These are phyloP conservation scores for Platalea minor DNA, from an alignment of 2,797 vertebrate genomes.

Conservation along the genomic window DNA sequence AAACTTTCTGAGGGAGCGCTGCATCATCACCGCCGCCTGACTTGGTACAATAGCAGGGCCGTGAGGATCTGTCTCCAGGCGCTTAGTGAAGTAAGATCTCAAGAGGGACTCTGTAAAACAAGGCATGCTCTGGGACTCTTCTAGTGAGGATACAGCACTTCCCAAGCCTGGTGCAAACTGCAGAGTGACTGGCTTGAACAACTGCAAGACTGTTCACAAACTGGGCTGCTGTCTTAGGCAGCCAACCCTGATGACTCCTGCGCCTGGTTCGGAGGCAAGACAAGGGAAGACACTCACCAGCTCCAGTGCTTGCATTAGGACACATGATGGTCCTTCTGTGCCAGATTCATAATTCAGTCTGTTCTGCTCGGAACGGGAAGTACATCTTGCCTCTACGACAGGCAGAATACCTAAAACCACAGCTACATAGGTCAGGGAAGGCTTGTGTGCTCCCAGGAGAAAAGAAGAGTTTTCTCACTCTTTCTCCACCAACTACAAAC, in stretches of 20 bases:
- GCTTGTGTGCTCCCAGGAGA: neutral
- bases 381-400: neutral
- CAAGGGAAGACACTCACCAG: neutral
- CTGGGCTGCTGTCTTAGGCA: neutral
- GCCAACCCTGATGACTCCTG: neutral
- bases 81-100: neutral
- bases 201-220: neutral
- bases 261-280: neutral
- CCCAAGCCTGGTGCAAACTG: neutral
- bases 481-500: neutral
- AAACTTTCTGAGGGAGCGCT: neutral
- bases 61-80: neutral
- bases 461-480: neutral
- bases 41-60: neutral
- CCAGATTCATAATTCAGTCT: neutral
- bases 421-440: neutral
- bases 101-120: neutral
- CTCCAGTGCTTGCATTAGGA: neutral
- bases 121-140: neutral
- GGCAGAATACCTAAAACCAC: neutral
- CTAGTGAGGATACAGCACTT: neutral
- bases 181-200: neutral
- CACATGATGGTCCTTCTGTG: neutral
- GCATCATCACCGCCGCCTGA: neutral
- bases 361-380: neutral